Percentiles rank a stretch among this genome's conserved stretches.
Conservation (phyloP, 2,888 invertebrate genomes). For the Drosophila lacicola region DNA sequence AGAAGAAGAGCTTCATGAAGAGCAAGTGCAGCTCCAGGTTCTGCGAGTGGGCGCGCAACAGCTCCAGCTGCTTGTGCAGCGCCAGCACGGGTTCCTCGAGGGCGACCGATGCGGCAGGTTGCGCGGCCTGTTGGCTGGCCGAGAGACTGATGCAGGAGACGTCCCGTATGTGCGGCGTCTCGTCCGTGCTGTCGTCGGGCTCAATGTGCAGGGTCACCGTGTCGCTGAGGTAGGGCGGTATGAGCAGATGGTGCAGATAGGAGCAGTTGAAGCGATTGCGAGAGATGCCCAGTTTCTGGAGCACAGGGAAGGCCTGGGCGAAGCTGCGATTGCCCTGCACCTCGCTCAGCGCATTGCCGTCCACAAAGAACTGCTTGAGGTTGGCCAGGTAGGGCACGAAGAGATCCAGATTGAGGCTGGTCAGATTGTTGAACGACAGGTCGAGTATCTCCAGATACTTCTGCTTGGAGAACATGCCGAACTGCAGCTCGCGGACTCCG, state of each 20-base stretch:
- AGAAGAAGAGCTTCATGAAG: constrained; percentile 74
- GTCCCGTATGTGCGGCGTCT: constrained; percentile 83
- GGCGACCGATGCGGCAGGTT: constrained; percentile 22
- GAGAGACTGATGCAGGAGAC: constrained; percentile 77
- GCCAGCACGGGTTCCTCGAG: constrained; percentile 32
- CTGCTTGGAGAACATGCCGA: constrained; percentile 85
- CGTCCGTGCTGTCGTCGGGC: constrained; percentile 72
- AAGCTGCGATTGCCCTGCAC: constrained; percentile 81
- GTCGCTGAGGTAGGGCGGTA: constrained; percentile 77
- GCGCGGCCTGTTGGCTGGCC: constrained; percentile 26
- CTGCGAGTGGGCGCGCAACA: constrained; percentile 71
- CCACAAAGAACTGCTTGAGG: constrained; percentile 80
- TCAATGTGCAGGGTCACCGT: constrained; percentile 81
- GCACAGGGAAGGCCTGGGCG: constrained; percentile 78
- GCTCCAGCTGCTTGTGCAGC: constrained; percentile 69
- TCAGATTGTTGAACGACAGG: constrained; percentile 86
- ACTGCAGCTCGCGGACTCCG: constrained; percentile 77
- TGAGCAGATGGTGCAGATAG: constrained; percentile 81
- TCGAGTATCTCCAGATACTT: constrained; percentile 85
- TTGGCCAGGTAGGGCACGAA: constrained; percentile 83
- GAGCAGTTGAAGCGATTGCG: constrained; percentile 84
- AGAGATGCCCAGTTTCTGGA: constrained; percentile 82
- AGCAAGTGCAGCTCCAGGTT: constrained; percentile 77
- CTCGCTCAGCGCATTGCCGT: constrained; percentile 82
- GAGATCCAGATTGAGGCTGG: constrained; percentile 84